Evolutionary conservation across 1,140 invertebrate genomes (phyloP).

Genomic region (Sinonovacula constricta): DNA sequence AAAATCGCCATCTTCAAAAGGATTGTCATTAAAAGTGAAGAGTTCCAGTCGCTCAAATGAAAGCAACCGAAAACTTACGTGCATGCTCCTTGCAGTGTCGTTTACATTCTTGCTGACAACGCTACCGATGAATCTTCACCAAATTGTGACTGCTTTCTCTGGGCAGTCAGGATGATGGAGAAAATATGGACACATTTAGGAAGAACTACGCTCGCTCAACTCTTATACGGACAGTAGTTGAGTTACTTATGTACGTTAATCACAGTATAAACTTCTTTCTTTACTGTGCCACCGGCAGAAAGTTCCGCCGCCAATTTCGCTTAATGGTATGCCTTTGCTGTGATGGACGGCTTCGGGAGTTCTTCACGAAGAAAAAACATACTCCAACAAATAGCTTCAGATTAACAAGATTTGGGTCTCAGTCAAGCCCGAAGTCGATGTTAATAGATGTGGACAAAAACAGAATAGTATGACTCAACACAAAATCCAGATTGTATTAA

Average conservation of each 20-base stretch:
- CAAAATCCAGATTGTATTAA: no score
- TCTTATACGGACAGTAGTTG: slow-evolving; percentile 67
- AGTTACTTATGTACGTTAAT: slow-evolving; percentile 78
- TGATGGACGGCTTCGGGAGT: not conserved
- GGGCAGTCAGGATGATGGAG: slow-evolving; percentile 51
- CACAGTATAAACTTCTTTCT: slow-evolving; percentile 79
- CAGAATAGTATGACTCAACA: no score
- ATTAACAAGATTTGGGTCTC: no score
- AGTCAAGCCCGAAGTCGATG: no score
- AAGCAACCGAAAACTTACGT: slow-evolving; percentile 67
- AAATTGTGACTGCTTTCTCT: slow-evolving; percentile 68
- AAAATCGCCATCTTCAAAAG: slow-evolving; percentile 14
- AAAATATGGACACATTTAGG: slow-evolving; percentile 27
- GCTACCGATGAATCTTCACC: slow-evolving; percentile 74
- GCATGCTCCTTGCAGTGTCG: slow-evolving; percentile 75
- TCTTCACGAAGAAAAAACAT: not conserved
- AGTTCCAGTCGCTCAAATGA: slow-evolving; percentile 51
- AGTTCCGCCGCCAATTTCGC: slow-evolving; percentile 71
- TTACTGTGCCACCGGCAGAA: slow-evolving; percentile 77
- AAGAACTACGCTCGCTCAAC: slow-evolving; percentile 56
- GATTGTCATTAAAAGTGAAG: no score
- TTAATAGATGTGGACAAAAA: no score
- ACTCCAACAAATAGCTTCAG: slow-evolving; percentile 10
- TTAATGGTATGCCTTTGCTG: slow-evolving; percentile 30
- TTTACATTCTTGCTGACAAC: slow-evolving; percentile 76